These are phyloP conservation scores for Emys orbicularis DNA, from an alignment of 2,797 vertebrate species.

Conservation along the genomic window DNA sequence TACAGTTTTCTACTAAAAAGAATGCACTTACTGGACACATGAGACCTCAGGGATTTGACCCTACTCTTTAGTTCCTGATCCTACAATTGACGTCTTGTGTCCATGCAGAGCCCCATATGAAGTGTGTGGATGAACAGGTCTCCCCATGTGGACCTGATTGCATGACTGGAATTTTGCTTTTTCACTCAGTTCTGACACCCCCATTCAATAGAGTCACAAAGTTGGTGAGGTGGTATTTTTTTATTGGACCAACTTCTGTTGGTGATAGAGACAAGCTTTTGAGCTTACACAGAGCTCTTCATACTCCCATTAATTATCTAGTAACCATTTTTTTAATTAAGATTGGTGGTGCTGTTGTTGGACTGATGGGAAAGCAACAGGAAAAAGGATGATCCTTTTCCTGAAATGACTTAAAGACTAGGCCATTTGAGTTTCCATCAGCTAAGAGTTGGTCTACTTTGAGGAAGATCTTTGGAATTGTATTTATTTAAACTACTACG, in stretches of 20 bases:
- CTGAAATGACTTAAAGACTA: neutral
- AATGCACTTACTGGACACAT: neutral
- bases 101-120: neutral
- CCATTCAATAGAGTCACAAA: neutral
- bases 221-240: neutral
- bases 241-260: neutral
- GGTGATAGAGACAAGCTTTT: neutral
- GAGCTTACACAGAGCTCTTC: neutral
- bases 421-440: neutral
- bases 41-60: neutral
- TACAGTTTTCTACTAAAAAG: neutral
- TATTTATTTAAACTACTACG: neutral
- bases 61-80: neutral
- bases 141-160: neutral
- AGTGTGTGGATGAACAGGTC: neutral
- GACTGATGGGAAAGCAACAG: neutral
- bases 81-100: neutral
- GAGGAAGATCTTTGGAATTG: neutral
- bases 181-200: neutral
- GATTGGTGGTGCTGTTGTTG: neutral
- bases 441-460: neutral
- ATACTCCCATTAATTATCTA: rapidly evolving
- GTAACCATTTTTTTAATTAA: neutral
- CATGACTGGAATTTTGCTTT: neutral
- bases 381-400: neutral